Evolutionary conservation across 2,888 invertebrate species (phyloP).

Genomic region (Ormyrus rosae): DNA sequence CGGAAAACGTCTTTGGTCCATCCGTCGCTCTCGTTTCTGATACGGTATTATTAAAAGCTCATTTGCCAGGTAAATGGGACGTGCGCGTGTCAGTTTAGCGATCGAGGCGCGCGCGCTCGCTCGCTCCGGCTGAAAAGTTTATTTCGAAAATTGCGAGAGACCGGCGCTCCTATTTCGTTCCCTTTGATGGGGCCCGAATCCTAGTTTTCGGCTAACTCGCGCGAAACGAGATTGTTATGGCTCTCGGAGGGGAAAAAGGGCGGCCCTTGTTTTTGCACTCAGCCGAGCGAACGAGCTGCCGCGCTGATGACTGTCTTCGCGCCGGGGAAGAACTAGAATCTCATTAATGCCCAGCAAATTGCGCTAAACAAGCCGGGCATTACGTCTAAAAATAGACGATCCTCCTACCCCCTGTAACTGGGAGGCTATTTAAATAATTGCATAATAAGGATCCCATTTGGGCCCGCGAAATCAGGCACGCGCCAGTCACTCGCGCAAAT

Average conservation of each 20-base stretch:
- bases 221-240: slow-evolving; percentile 36
- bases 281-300: slow-evolving; percentile 9
- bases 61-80: slow-evolving; percentile 57
- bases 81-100: slow-evolving; percentile 56
- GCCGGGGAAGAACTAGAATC: slow-evolving; percentile 40
- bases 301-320: slow-evolving; percentile 28
- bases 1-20: slow-evolving; percentile 42
- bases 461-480: neutral
- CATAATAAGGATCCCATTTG: slow-evolving; percentile 46
- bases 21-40: slow-evolving; percentile 29
- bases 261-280: slow-evolving; percentile 1
- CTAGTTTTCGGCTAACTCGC: slow-evolving; percentile 12
- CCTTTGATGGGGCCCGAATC: slow-evolving; percentile 22
- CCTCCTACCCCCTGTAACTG: neutral
- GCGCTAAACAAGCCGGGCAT: slow-evolving; percentile 40
- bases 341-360: slow-evolving; percentile 21
- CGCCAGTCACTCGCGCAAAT: slow-evolving; percentile 43
- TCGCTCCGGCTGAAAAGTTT: slow-evolving; percentile 46
- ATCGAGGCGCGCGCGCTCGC: slow-evolving; percentile 10
- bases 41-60: slow-evolving; percentile 57
- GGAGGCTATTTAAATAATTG: slow-evolving; percentile 42
- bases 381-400: slow-evolving; percentile 24
- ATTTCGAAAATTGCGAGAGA: slow-evolving; percentile 51
- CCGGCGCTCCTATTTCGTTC: slow-evolving; percentile 25
- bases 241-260: neutral